These are phyloP conservation scores for Thripadectes ignobilis DNA, from an alignment of 2,797 vertebrate genomes.

Conservation along the genomic window DNA sequence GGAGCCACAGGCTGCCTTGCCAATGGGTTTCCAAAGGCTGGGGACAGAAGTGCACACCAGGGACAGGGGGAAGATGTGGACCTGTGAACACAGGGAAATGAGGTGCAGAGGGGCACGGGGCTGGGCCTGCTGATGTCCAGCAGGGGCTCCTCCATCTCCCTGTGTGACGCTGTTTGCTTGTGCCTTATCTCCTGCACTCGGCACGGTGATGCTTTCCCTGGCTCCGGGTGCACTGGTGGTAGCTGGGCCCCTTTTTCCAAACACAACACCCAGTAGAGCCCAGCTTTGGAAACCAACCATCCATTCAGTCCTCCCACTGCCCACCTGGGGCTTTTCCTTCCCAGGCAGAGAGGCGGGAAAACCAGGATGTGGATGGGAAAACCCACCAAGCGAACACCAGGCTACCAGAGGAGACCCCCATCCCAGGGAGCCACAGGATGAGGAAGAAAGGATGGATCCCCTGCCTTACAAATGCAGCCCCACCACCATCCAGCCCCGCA, in stretches of 20 bases:
- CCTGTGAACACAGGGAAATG: not conserved
- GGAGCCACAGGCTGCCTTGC: not conserved
- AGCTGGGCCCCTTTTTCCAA: conserved; percentile 15
- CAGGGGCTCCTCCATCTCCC: not conserved
- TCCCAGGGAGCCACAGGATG: not conserved
- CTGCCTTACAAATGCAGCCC: not conserved
- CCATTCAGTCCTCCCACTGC: not conserved
- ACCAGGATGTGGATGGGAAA: not conserved
- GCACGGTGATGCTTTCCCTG: not conserved
- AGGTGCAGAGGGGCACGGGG: not conserved
- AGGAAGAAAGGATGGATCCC: not conserved
- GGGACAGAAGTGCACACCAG: not conserved
- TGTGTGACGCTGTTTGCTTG: not conserved
- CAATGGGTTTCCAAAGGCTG: not conserved
- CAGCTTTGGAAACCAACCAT: not conserved
- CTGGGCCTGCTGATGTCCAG: not conserved
- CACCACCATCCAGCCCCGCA: not conserved
- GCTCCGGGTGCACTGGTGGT: not conserved
- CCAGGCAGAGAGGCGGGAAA: rapidly evolving
- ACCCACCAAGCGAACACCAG: not conserved
- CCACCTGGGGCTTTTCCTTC: not conserved
- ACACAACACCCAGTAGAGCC: not conserved
- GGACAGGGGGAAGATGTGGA: not conserved
- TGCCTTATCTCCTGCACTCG: conserved; percentile 17
- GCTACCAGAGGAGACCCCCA: not conserved